A percentile compares a stretch with the other conserved stretches of the same genome.
These are phyloP conservation scores for Tillus elongatus DNA, from an alignment of 2,888 invertebrate species.

Conservation along the genomic window DNA sequence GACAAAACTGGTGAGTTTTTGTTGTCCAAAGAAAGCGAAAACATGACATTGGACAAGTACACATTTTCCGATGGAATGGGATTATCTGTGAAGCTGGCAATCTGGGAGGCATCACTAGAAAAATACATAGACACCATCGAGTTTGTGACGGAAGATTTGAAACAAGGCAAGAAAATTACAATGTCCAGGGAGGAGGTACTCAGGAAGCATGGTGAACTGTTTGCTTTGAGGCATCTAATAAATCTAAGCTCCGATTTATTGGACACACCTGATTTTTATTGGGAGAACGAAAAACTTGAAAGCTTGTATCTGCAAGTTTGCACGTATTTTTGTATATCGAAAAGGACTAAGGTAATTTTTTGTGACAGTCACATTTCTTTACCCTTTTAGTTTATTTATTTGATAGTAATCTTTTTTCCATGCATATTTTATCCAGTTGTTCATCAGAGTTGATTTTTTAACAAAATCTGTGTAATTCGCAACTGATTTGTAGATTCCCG, in stretches of 20 bases:
- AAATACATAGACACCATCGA: conserved; percentile 76
- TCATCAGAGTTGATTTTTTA: too few species aligned
- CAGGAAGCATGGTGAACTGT: conserved; percentile 77
- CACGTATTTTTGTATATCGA: conserved; percentile 73
- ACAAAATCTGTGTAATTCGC: too few species aligned
- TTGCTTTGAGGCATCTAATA: conserved; percentile 78
- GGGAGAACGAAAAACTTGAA: conserved; percentile 90
- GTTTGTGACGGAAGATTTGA: conserved; percentile 69
- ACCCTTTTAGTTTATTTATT: too few species aligned
- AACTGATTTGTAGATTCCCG: too few species aligned
- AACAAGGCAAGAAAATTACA: conserved; percentile 60
- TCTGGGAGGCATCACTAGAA: conserved; percentile 86
- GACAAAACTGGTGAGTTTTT: conserved; percentile 35
- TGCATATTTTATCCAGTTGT: too few species aligned
- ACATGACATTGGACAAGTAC: conserved; percentile 64
- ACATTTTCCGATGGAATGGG: conserved; percentile 92
- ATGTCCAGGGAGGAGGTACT: conserved; percentile 64
- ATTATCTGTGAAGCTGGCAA: conserved; percentile 85
- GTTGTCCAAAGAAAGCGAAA: conserved; percentile 46
- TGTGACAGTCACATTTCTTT: too few species aligned
- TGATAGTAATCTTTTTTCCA: too few species aligned
- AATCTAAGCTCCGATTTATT: conserved; percentile 90
- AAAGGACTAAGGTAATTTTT: conserved; percentile 64
- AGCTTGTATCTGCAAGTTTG: conserved; percentile 72
- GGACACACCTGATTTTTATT: conserved; percentile 96